Evolutionary conservation across 1,140 invertebrate species (phyloP), one percentile per base, ranked within the genome.

Genomic region (Leguminivora glycinivorella): DNA sequence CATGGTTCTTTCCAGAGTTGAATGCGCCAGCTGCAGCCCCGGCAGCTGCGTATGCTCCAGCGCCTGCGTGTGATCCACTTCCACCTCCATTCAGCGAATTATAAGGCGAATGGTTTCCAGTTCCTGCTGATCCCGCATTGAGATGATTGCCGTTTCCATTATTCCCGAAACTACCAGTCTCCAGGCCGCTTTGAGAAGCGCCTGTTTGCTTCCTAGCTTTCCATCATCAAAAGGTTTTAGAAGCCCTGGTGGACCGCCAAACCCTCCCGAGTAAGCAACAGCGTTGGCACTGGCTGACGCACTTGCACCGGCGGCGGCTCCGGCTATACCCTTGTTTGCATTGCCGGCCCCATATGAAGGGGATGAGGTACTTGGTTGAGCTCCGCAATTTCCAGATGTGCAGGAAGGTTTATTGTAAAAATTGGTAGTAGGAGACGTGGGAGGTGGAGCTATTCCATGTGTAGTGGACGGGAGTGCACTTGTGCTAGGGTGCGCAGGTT

Each of bases 181-280:
- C 25, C 17, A 29, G 25, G n/a, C 25, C 29, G 26, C 31, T 63
- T 31, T 63, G 58, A 63, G n/a, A 63, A 29, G 26, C 26, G 17
- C 26, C 26, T 29, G 58, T 4, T 70, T 40, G 17, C 69, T 58
- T 52, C 26, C 70, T 1, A 72, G 34, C 75, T 83, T 83, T 25
- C 79, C 79, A 70, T 77, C 58, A 56, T 89, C 87, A 71, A 75
- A 83, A 2, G 89, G 84, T 77, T 85, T 83, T 17, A 90, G 77
- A 19, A 89, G 70, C 17, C 89, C 89, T 25, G 88, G 80, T 66
- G 89, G 89, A 56, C 89, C 89, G 58, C 87, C 85, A 74, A 91
- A 91, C 2, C 87, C 84, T 29, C 87, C 89, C 31, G 83, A 77
- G 60, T 90, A 91, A 26, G 79, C 75, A 24, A 78, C 76, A n/a